Evolutionary conservation across 2,113 vertebrate genomes (phyloP), one percentile per base, ranked within the genome.

Genomic region (Hassar affinis): DNA sequence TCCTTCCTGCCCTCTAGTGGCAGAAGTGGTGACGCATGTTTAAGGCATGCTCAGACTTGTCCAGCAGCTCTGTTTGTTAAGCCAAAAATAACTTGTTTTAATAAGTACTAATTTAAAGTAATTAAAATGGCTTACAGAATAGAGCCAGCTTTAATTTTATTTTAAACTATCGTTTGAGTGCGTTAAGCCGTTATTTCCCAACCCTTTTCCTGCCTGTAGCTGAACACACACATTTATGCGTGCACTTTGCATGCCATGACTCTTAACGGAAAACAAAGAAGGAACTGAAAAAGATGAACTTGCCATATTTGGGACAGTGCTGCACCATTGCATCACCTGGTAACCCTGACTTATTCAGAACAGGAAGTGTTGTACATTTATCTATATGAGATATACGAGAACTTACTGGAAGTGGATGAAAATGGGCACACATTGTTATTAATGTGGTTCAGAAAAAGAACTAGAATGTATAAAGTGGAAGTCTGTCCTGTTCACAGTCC

Each of bases 1-100:
- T 88, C 74, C 85, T 79, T 92, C 78, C 83, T 85, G 87, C 92
- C 80, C 89, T 90, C 93, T 94, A 89, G 88, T 91, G 92, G 88
- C 49, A 33, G 74, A 75, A 30, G 45, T 1, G 7, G 12, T 80
- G 79, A 90, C 42, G 18, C 80, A 79, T 11, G 11, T 38, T 47
- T 14, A 64, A 69, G 14, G 33, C 82, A 64, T 51, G 62, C 56
- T 22, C n/a, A 51, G 61, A 18, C 74, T 49, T 71, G 79, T 69
- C 33, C 27, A 45, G 4, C 17, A 22, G 45, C 42, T 25, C 35
- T 42, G 68, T 71, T 47, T 71, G 14, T 72, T 27, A 17, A 9
- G 27, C 1, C 22, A 57, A 42, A 18, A 75, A 74, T 57, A 78
- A n/a, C 38, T 38, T 78, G 52, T 78, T 78, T 61, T 61, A 18